A percentile compares a stretch with the other conserved stretches of the same genome.
These are phyloP conservation scores for Hyalella azteca DNA, from an alignment of 2,888 invertebrate species.

Conservation along the genomic window DNA sequence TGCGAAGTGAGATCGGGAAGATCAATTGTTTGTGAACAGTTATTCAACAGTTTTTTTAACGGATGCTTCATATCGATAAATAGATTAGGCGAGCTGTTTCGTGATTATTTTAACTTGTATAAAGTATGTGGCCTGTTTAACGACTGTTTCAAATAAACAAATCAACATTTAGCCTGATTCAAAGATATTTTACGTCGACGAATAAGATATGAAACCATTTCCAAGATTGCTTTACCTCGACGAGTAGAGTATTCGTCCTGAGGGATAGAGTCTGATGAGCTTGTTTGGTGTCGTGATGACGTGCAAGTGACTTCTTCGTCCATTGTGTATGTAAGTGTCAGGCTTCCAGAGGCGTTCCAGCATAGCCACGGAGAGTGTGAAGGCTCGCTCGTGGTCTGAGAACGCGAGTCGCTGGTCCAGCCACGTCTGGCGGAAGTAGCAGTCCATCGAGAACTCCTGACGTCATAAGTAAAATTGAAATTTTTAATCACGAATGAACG, in stretches of 20 bases:
- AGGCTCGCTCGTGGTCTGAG: constrained; percentile 70
- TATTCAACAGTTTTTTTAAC: too few relatives aligned
- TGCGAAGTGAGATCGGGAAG: too few relatives aligned
- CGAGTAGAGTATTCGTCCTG: constrained; percentile 56
- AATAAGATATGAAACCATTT: too few relatives aligned
- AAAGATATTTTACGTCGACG: too few relatives aligned
- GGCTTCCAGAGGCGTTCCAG: constrained; percentile 94
- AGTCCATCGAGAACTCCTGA: constrained; percentile 85
- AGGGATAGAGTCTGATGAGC: constrained; percentile 81
- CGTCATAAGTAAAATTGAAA: constrained; percentile 59
- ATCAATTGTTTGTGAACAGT: too few relatives aligned
- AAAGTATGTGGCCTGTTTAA: too few relatives aligned
- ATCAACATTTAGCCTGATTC: too few relatives aligned
- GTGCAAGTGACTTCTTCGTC: constrained; percentile 92
- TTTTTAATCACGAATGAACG: too few relatives aligned
- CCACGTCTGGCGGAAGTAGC: constrained; percentile 87
- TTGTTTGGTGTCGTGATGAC: constrained; percentile 96
- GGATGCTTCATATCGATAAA: too few relatives aligned
- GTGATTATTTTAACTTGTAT: too few relatives aligned
- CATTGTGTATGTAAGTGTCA: constrained; percentile 94
- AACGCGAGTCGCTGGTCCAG: constrained; percentile 79
- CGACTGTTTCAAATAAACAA: too few relatives aligned
- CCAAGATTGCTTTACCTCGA: constrained; percentile 44
- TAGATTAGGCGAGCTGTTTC: too few relatives aligned
- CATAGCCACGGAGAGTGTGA: constrained; percentile 80